A percentile compares a stretch with the other conserved stretches of the same genome.
phyloP scores from a whole-genome alignment of 2,888 invertebrate genomes.

The Yponomeuta sedellus region DNA sequence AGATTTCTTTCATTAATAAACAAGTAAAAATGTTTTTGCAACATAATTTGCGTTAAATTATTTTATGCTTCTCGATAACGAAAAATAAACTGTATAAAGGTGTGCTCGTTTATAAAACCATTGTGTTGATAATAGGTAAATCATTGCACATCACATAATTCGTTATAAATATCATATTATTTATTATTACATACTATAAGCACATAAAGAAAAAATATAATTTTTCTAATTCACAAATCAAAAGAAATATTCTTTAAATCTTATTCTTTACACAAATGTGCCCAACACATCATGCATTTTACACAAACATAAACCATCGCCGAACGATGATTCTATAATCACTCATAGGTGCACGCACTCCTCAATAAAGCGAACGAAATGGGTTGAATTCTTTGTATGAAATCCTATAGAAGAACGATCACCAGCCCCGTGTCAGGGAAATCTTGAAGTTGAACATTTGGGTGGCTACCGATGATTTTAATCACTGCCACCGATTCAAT shows the following conservation, averaged over 20 bases:
- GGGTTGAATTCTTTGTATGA: too few species aligned
- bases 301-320: neutral
- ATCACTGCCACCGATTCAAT: too few species aligned
- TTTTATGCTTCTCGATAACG: constrained; percentile 5
- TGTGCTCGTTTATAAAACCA: neutral
- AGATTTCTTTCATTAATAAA: neutral
- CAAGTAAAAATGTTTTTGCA: neutral
- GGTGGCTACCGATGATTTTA: too few species aligned
- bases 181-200: constrained; percentile 1
- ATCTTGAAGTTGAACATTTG: too few species aligned
- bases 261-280: constrained; percentile 5
- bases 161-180: too few species aligned
- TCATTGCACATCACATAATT: neutral
- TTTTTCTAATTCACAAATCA: constrained; percentile 25
- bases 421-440: too few species aligned
- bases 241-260: neutral
- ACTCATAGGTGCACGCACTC: too few species aligned
- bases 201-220: neutral
- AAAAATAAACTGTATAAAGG: neutral
- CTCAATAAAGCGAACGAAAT: too few species aligned
- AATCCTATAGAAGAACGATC: too few species aligned
- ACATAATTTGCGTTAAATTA: constrained; percentile 1
- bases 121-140: neutral
- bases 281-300: neutral
- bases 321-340: neutral